Evolutionary conservation across 1,140 invertebrate genomes (phyloP).

Genomic region (Nylanderia fulva): DNA sequence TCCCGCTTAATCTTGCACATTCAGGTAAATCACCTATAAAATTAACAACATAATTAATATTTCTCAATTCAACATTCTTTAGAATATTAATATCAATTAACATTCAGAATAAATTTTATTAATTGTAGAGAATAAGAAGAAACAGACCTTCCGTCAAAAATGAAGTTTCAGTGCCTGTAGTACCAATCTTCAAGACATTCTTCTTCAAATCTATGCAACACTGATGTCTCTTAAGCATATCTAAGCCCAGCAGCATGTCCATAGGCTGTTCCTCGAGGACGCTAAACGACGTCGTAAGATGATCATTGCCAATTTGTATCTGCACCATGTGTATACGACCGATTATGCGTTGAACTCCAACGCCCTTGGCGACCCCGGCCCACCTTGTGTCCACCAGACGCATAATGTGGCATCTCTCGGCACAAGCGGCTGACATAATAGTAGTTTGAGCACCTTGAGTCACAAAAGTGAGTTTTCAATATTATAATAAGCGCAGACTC

Average conservation of each 20-base stretch:
- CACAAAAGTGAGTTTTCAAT: background rate
- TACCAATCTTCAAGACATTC: conserved; percentile 97
- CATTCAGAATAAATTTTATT: background rate
- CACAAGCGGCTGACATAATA: conserved; percentile 97
- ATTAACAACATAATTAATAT: conserved; percentile 35
- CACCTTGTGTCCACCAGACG: conserved; percentile 97
- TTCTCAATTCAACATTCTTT: background rate
- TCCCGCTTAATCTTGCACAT: conserved; percentile 86
- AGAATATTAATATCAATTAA: background rate
- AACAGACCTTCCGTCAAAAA: conserved; percentile 93
- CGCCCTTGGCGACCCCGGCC: conserved; percentile 97
- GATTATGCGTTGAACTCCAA: conserved; percentile 98
- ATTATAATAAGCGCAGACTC: background rate
- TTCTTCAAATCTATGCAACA: conserved; percentile 97
- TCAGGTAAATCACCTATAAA: conserved; percentile 83
- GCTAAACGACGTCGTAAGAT: conserved; percentile 98
- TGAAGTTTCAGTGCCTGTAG: conserved; percentile 95
- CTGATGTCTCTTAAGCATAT: conserved; percentile 99
- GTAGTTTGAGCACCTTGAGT: conserved; percentile 94
- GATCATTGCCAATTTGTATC: conserved; percentile 97
- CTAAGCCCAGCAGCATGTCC: conserved; percentile 99
- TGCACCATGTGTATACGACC: conserved; percentile 98
- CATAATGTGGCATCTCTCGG: conserved; percentile 98
- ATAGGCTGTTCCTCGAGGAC: conserved; percentile 99
- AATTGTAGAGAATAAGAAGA: background rate